These are phyloP conservation scores for Drosophila orena DNA, from an alignment of 1,140 invertebrate genomes.

Conservation along the genomic window DNA sequence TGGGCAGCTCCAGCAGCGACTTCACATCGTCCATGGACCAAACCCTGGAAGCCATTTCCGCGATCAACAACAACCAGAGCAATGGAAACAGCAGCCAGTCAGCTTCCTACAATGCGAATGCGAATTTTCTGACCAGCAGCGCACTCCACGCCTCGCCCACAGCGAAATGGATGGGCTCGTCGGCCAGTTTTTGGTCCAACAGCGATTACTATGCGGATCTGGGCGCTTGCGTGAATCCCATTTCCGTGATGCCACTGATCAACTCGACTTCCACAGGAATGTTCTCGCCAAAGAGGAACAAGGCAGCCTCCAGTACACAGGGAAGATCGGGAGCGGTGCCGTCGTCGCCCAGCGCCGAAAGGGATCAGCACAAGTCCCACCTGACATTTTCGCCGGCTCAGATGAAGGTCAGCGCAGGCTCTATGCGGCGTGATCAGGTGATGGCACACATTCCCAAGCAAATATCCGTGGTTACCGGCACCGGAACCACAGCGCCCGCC, in stretches of 20 bases:
- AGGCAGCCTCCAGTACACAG: slow-evolving; percentile 38
- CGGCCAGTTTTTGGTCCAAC: slow-evolving; percentile 89
- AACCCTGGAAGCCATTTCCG: slow-evolving; percentile 70
- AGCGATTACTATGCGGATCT: slow-evolving; percentile 90
- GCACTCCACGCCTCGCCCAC: slow-evolving; percentile 63
- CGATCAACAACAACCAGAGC: slow-evolving; percentile 51
- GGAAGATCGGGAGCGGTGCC: slow-evolving; percentile 39
- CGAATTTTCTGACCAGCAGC: slow-evolving; percentile 57
- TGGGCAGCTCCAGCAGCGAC: slow-evolving; percentile 88
- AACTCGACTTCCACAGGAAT: slow-evolving; percentile 56
- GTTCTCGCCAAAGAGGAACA: slow-evolving; percentile 48
- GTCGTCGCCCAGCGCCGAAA: slow-evolving; percentile 60
- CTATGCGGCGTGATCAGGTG: slow-evolving; percentile 74
- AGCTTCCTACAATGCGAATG: slow-evolving; percentile 54
- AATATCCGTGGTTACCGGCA: slow-evolving; percentile 75
- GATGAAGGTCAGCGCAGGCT: slow-evolving; percentile 86
- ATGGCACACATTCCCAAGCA: slow-evolving; percentile 87
- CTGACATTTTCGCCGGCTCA: slow-evolving; percentile 88
- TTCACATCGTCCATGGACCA: slow-evolving; percentile 85
- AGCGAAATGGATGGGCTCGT: slow-evolving; percentile 86
- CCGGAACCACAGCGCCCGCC: slow-evolving; percentile 52
- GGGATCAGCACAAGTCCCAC: slow-evolving; percentile 87
- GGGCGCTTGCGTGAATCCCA: slow-evolving; percentile 91
- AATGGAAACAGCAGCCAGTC: slow-evolving; percentile 18
- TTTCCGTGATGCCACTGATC: slow-evolving; percentile 88